These are phyloP conservation scores for Heloderma charlesbogerti DNA, from an alignment of 2,113 vertebrate species.

Conservation along the genomic window DNA sequence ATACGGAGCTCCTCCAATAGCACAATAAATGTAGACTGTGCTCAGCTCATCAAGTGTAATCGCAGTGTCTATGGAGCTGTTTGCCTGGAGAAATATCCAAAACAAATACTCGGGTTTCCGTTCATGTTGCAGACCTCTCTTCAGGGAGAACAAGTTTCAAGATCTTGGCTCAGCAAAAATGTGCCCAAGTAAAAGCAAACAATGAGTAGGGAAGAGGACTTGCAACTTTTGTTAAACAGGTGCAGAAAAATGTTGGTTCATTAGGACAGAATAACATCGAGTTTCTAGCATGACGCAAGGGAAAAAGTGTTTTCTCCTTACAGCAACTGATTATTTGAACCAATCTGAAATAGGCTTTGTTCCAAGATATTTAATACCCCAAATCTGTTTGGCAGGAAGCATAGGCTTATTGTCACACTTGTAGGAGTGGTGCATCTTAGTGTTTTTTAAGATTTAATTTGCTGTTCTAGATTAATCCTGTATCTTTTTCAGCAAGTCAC, in stretches of 20 bases:
- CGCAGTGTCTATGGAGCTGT: not conserved
- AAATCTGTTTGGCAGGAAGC: slow-evolving; percentile 70
- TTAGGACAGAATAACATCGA: slow-evolving; percentile 61
- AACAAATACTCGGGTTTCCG: not conserved
- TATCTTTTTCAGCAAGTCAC: slow-evolving; percentile 36
- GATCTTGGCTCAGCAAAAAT: slow-evolving; percentile 19
- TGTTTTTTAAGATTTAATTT: slow-evolving; percentile 49
- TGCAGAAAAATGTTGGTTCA: slow-evolving; percentile 36
- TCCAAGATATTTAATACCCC: slow-evolving; percentile 67
- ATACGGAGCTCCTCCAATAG: not conserved
- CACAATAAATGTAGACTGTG: not conserved
- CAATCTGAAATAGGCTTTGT: slow-evolving; percentile 70
- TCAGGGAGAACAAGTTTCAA: slow-evolving; percentile 42
- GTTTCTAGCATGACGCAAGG: slow-evolving; percentile 66
- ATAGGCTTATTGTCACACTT: slow-evolving; percentile 52
- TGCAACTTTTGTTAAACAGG: slow-evolving; percentile 51
- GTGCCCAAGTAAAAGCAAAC: not conserved
- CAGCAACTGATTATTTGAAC: slow-evolving; percentile 71
- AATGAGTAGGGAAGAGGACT: slow-evolving; percentile 30
- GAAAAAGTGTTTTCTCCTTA: slow-evolving; percentile 70
- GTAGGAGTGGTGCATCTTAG: slow-evolving; percentile 49
- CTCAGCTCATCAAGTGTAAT: not conserved
- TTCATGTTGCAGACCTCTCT: slow-evolving; percentile 35
- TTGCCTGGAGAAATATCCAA: not conserved
- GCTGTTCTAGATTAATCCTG: slow-evolving; percentile 49